These are phyloP conservation scores for Osmerus eperlanus DNA, from an alignment of 2,113 vertebrate genomes.

Conservation along the genomic window DNA sequence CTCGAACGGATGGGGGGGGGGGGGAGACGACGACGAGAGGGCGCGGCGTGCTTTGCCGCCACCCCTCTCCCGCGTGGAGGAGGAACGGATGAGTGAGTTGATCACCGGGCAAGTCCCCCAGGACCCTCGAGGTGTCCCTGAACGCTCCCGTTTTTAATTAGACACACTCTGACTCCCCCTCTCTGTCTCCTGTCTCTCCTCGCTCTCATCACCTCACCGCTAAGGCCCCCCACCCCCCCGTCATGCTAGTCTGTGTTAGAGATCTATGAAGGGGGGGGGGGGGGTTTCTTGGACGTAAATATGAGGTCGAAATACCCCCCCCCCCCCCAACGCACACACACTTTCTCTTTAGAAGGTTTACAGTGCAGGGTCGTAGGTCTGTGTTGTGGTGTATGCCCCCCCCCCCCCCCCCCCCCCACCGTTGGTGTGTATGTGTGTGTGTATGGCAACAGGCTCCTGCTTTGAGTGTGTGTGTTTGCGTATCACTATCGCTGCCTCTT, in stretches of 20 bases:
- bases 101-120: conserved; percentile 42
- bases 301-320: no score
- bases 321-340: no score
- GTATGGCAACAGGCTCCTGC: background rate
- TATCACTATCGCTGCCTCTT: background rate
- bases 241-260: background rate
- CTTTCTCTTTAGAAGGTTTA: no score
- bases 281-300: no score
- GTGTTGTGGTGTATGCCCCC: background rate
- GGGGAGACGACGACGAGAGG: conserved; percentile 32
- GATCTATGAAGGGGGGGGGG: no score
- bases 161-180: conserved; percentile 29
- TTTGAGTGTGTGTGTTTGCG: background rate
- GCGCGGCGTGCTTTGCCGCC: conserved; percentile 45
- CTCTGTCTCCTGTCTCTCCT: background rate
- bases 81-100: conserved; percentile 50
- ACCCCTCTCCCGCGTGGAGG: conserved; percentile 38
- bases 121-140: conserved; percentile 39
- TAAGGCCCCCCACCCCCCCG: background rate
- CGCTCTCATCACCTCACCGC: background rate
- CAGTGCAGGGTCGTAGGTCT: background rate
- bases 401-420: no score
- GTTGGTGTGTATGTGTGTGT: background rate
- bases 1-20: conserved; percentile 15
- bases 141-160: conserved; percentile 56